phyloP scores from a whole-genome alignment of 2,113 vertebrate species.

The Dolichotis patagonum region DNA sequence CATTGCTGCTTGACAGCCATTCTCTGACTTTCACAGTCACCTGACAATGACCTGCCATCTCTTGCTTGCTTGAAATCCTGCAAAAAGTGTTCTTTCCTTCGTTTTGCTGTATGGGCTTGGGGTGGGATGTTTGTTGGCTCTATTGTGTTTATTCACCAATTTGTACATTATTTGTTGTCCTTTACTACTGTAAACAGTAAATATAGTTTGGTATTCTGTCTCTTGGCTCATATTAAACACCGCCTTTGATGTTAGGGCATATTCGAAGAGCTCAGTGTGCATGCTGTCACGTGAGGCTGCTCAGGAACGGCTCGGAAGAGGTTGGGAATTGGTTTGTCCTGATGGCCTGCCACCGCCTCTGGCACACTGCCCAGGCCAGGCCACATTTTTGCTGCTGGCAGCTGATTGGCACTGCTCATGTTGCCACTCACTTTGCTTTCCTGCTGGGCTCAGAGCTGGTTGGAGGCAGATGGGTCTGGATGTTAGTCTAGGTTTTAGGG shows the following conservation, averaged over 20 bases:
- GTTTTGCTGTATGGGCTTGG: not conserved
- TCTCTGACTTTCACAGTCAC: conserved; percentile 50
- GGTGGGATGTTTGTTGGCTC: conserved; percentile 70
- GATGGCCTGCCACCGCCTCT: fast-evolving
- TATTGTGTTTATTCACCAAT: conserved; percentile 88
- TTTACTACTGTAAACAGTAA: conserved; percentile 94
- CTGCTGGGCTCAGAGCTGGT: not conserved
- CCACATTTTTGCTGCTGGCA: not conserved
- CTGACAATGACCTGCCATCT: not conserved
- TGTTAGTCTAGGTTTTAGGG: not conserved
- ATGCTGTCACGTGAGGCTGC: not conserved
- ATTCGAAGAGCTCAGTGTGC: not conserved
- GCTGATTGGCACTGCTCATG: not conserved
- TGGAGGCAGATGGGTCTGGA: not conserved
- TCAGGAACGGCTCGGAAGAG: not conserved
- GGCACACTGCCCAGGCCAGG: fast-evolving
- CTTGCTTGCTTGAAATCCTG: conserved; percentile 34
- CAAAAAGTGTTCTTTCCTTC: conserved; percentile 24
- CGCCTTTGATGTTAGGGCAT: not conserved
- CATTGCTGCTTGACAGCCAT: conserved; percentile 6
- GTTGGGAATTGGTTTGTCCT: not conserved
- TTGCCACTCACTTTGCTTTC: not conserved
- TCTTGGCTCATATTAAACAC: conserved; percentile 37
- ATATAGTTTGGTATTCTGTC: conserved; percentile 92
- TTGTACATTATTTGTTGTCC: conserved; percentile 92